phyloP scores from a whole-genome alignment of 2,113 vertebrate genomes.

The Mirza zaza region DNA sequence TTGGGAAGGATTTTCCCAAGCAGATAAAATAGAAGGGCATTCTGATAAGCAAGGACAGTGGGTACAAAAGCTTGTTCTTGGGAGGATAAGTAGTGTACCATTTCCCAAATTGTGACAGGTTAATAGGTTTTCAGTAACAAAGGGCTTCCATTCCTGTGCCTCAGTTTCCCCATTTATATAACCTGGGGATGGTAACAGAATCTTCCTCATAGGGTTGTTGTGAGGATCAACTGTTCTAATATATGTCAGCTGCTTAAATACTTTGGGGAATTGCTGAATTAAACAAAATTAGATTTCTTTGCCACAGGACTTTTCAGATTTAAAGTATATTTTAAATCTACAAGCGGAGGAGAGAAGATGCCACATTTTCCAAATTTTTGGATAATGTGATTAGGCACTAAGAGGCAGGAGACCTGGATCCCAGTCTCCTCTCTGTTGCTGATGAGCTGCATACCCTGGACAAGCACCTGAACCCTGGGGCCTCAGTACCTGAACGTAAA shows the following conservation, averaged over 20 bases:
- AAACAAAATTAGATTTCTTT: conserved; percentile 28
- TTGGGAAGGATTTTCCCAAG: neutral
- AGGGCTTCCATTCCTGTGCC: neutral
- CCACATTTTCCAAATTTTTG: neutral
- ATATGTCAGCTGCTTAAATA: neutral
- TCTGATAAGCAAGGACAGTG: neutral
- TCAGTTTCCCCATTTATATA: too few species aligned
- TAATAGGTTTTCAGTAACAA: neutral
- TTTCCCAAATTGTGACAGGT: neutral
- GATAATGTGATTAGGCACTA: neutral
- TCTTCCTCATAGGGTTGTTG: too few species aligned
- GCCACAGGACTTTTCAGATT: neutral
- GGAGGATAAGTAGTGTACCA: neutral
- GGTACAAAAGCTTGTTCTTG: neutral
- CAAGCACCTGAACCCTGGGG: neutral
- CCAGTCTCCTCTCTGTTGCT: neutral
- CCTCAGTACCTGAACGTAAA: neutral
- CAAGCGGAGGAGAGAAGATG: neutral
- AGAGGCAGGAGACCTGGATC: neutral
- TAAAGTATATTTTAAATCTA: neutral
- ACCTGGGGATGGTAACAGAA: too few species aligned
- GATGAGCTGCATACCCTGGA: neutral
- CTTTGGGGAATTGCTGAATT: neutral
- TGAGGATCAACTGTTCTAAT: too few species aligned
- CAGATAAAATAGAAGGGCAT: neutral